A percentile compares a stretch with the other conserved stretches of the same genome.
Evolutionary conservation across 2,113 vertebrate genomes (phyloP).

Genomic region (Equus quagga): DNA sequence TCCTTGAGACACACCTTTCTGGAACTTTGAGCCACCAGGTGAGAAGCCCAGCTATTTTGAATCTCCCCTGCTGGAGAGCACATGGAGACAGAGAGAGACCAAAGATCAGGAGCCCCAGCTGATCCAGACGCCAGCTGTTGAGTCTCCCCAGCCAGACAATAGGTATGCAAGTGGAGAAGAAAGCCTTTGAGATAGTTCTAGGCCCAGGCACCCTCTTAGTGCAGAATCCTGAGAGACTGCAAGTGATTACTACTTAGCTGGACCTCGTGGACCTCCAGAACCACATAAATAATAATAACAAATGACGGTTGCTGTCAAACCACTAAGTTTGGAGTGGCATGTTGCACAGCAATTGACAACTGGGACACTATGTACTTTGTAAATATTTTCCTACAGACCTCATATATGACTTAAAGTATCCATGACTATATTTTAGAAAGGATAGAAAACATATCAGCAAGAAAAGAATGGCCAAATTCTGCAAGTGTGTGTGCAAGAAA

Average conservation of each 20-base stretch:
- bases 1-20: background rate
- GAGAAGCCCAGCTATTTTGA: background rate
- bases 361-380: background rate
- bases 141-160: background rate
- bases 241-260: background rate
- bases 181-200: background rate
- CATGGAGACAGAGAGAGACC: background rate
- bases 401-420: background rate
- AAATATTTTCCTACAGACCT: background rate
- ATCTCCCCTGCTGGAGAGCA: background rate
- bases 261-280: background rate
- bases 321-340: background rate
- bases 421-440: background rate
- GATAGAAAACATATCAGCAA: background rate
- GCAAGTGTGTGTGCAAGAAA: background rate
- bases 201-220: background rate
- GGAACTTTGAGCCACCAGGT: background rate
- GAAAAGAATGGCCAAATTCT: background rate
- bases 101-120: background rate
- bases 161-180: background rate
- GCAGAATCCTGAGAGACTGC: background rate
- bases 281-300: background rate
- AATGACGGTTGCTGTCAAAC: background rate
- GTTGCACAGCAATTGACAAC: background rate
- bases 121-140: background rate